Evolutionary conservation across 2,113 vertebrate species (phyloP), one percentile per base, ranked within the genome.

Genomic region (Antechinus stuartii): DNA sequence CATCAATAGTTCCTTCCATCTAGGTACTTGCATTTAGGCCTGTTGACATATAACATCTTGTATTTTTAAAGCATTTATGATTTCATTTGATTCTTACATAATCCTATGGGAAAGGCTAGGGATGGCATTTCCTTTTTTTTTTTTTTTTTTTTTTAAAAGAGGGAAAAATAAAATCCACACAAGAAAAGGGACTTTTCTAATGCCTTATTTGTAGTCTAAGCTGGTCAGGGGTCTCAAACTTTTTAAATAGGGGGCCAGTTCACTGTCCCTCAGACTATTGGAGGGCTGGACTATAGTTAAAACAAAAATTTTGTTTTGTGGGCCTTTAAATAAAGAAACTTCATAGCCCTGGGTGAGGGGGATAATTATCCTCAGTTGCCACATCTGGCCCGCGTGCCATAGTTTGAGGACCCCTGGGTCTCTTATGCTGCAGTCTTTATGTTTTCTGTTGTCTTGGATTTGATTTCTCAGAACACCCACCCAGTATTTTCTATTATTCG

Each of bases 401-500:
- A 42, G 42, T 42, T 42, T 42, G 42, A 42, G 42, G 42, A 42
- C 42, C 42, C 42, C 42, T 42, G 42, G 42, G 52, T 14, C 3
- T 1, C 12, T 3, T 22, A 6, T 0, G 9, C 14, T 26, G 25
- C 2, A 2, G 27, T 90, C 47, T 90, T 35, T 26, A 0, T 52
- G 0, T 3, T 93, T 55, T 90, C 89, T 26, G 22, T 96, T 90
- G 14, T 68, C 22, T 95, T 52, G 94, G 2, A 52, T 95, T 57
- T 98, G 11, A n/a, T 68, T 95, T 98, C 98, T 3, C 97, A 99
- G 99, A 98, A 98, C 8, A 98, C 98, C 56, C 98, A 98, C 42
- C 99, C 99, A 0, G 98, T 97, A 5, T 99, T 99, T 97, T 96
- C 99, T 68, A 97, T 98, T 68, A 98, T 97, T 95, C 98, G 99